Evolutionary conservation across 2,113 vertebrate genomes (phyloP), one percentile per base, ranked within the genome.

Genomic region (Spea bombifrons): DNA sequence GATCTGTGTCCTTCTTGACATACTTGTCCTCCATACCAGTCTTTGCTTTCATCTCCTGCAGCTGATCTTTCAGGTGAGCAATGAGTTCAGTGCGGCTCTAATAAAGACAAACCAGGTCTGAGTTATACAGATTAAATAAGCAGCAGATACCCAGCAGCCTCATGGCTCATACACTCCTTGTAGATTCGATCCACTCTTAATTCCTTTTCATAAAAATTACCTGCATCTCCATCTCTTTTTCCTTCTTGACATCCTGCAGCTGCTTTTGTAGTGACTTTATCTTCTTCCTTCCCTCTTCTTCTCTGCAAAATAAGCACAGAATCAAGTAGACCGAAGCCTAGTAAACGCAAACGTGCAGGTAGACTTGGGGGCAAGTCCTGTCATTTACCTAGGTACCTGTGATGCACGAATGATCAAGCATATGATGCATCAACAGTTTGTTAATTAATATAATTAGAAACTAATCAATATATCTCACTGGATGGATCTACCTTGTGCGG

Each of bases 191-290:
- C 9, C 9, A 52, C 6, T 52, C 50, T 10, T 7, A 52, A 52
- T 52, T 52, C 12, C 2, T 59, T 30, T 12, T 59, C 55, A 59
- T 5, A 2, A 9, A 59, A 52, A 86, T 85, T 84, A 96, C 95
- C 94, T 94, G 88, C 64, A 92, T 66, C 81, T 94, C 91, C 73
- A 75, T 65, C 43, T 90, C 82, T n/a, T 85, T 89, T 81, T 94
- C 88, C 80, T 84, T 90, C 83, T 84, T 90, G 81, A 94, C 81
- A 64, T 93, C 88, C 45, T 86, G 55, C 63, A 95, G 84, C 73
- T 94, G 88, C 85, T 88, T 94, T 81, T 93, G 85, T 16, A 96
- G 90, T 66, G 75, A 81, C 84, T 84, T 91, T 74, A 91, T 88
- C 83, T 88, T 85, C 50, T 85, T 87, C 50, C 88, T 88, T 76